Conservation (phyloP, 2,113 vertebrate species). For the Thunnus thynnus region DNA sequence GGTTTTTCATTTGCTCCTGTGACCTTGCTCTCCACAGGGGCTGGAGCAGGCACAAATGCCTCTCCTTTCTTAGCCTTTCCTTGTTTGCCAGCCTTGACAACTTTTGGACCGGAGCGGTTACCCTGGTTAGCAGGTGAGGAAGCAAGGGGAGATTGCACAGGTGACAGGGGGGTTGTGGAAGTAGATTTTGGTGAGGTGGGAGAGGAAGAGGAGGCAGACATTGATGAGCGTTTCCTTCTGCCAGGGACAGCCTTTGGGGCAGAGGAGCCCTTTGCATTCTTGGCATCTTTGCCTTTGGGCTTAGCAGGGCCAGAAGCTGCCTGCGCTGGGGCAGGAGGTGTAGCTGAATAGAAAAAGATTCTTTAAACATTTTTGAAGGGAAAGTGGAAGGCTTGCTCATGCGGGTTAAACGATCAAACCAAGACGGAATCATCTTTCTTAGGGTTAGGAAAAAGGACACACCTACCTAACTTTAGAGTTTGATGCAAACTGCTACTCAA, state of each 20-base stretch:
- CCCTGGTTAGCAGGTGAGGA: conserved; percentile 72
- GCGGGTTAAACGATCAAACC: conserved; percentile 73
- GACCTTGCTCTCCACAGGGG: conserved; percentile 42
- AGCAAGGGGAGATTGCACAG: conserved; percentile 66
- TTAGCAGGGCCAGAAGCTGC: conserved; percentile 82
- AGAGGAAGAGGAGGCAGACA: conserved; percentile 84
- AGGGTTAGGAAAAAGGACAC: conserved; percentile 61
- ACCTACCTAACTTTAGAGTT: not conserved
- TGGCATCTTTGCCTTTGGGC: conserved; percentile 84
- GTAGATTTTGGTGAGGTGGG: conserved; percentile 82
- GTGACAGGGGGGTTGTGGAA: conserved; percentile 76
- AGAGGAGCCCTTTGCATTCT: conserved; percentile 72
- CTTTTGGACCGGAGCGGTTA: conserved; percentile 78
- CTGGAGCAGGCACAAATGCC: conserved; percentile 67
- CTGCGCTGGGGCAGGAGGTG: conserved; percentile 85
- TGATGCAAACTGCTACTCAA: conserved; percentile 51
- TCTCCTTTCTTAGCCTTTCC: conserved; percentile 79
- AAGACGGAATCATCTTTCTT: conserved; percentile 41
- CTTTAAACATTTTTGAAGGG: conserved; percentile 33
- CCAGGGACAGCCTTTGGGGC: conserved; percentile 84
- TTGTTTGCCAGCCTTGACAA: conserved; percentile 85
- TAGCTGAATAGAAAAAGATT: conserved; percentile 79
- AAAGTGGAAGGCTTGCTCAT: conserved; percentile 64
- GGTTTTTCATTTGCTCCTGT: conserved; percentile 29
- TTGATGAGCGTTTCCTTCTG: conserved; percentile 83